Evolutionary conservation across 2,888 invertebrate species (phyloP), one percentile per base, ranked within the genome.

Genomic region (Drosophila picticornis): DNA sequence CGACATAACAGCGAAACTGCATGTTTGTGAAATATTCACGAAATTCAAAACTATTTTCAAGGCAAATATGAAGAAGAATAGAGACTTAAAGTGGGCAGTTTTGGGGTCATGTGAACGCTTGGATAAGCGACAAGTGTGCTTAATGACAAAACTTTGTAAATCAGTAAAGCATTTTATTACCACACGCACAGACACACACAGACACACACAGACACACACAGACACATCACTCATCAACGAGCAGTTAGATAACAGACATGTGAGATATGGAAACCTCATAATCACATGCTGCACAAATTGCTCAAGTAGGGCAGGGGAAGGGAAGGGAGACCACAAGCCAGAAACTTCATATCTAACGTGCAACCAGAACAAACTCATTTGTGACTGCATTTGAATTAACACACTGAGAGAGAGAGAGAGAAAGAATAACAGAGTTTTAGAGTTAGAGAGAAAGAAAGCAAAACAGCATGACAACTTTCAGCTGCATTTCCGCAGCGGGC

Each of bases 61-160:
- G 64, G 48, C 53, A 62, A 43, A 57, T 48, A 46, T 48, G 46
- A 27, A 36, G 22, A 51, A 40, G 51, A 29, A 27, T 38, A 25
- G 9, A 2, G 34, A 13, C 25, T 29, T 11, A 27, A 36, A 27
- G 13, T 27, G 55, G 27, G 38, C 55, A 56, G 55, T 29, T 31
- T 43, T 16, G 16, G 40, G 53, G 25, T 29, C 34, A 62, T 53
- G 60, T 62, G 59, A 61, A 65, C 51, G 63, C 40, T 67, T 58
- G 75, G 59, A 62, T 72, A 74, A 75, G 65, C 82, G 57, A 60
- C 89, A 77, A 82, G 80, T 84, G 89, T 86, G 80, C 82, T 78
- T 86, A 86, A 86, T 86, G 85, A 84, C 82, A 88, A 88, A 86
- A 86, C 75, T 86, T 86, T 88, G 80, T 71, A 80, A 88, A 88